Conservation (phyloP, 2,113 vertebrate species). For the Ptilonorhynchus violaceus region DNA sequence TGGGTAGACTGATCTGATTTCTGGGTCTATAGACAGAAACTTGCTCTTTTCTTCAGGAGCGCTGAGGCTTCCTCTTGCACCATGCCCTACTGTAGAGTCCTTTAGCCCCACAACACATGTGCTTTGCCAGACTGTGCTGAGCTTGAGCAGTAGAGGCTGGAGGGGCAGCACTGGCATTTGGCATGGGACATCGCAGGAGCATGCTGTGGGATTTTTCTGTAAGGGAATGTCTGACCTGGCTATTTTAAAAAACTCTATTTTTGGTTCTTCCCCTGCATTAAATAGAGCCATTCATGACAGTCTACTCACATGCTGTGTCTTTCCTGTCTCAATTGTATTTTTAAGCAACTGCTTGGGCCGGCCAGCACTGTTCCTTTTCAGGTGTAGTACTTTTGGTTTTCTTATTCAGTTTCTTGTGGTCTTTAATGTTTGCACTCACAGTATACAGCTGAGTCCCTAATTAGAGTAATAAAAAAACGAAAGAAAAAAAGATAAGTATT, state of each 20-base stretch:
- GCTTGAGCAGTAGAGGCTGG: background rate
- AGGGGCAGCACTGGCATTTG: background rate
- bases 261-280: background rate
- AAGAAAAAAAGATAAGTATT: background rate
- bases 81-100: background rate
- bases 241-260: background rate
- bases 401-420: background rate
- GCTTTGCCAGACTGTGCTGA: background rate
- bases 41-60: background rate
- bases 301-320: background rate
- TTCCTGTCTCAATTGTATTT: background rate
- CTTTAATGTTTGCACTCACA: background rate
- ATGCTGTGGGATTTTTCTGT: background rate
- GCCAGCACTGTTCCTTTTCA: background rate
- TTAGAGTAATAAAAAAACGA: background rate
- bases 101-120: accelerated
- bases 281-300: background rate
- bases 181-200: background rate
- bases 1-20: background rate
- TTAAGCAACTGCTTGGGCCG: background rate
- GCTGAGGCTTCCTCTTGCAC: background rate
- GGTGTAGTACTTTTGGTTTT: background rate
- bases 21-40: background rate
- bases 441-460: background rate
- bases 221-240: background rate